Evolutionary conservation across 2,888 invertebrate species (phyloP).

Genomic region (Argyra leucocephala): DNA sequence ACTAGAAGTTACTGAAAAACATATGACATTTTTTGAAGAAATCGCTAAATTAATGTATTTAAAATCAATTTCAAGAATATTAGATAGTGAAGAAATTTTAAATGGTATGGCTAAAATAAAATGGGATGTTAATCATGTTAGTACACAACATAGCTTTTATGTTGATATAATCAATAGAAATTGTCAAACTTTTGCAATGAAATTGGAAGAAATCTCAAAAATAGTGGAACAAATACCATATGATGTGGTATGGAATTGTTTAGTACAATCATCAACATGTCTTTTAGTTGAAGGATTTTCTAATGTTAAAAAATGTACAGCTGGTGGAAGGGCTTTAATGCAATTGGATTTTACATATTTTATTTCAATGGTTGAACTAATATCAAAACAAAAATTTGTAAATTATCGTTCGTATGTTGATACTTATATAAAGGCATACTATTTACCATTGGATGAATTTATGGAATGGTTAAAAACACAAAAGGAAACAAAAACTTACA

Average conservation of each 20-base stretch:
- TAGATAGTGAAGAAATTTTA: slow-evolving; percentile 67
- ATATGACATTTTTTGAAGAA: slow-evolving; percentile 46
- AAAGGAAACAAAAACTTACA: slow-evolving; percentile 78
- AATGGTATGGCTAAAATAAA: slow-evolving; percentile 84
- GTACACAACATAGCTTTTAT: slow-evolving; percentile 87
- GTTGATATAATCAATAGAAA: slow-evolving; percentile 62
- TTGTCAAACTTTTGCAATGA: slow-evolving; percentile 63
- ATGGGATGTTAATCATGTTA: slow-evolving; percentile 92
- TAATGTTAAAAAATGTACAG: slow-evolving; percentile 85
- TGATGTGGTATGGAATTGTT: slow-evolving; percentile 74
- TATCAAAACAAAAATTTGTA: slow-evolving; percentile 72
- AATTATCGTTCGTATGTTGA: slow-evolving; percentile 88
- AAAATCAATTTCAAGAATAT: slow-evolving; percentile 68
- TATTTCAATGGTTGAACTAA: slow-evolving; percentile 77
- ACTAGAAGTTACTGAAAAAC: slow-evolving; percentile 56
- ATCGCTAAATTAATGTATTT: slow-evolving; percentile 78
- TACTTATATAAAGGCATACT: slow-evolving; percentile 91
- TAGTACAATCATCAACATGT: slow-evolving; percentile 75
- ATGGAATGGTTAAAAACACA: slow-evolving; percentile 84
- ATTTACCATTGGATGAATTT: slow-evolving; percentile 76
- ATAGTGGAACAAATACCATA: slow-evolving; percentile 59
- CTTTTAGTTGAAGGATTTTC: slow-evolving; percentile 87
- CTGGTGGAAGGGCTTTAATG: slow-evolving; percentile 94
- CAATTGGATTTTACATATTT: slow-evolving; percentile 95
- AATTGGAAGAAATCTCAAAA: slow-evolving; percentile 61